These are phyloP conservation scores for Hydropsyche betteni DNA, from an alignment of 2,888 invertebrate genomes.

Conservation along the genomic window DNA sequence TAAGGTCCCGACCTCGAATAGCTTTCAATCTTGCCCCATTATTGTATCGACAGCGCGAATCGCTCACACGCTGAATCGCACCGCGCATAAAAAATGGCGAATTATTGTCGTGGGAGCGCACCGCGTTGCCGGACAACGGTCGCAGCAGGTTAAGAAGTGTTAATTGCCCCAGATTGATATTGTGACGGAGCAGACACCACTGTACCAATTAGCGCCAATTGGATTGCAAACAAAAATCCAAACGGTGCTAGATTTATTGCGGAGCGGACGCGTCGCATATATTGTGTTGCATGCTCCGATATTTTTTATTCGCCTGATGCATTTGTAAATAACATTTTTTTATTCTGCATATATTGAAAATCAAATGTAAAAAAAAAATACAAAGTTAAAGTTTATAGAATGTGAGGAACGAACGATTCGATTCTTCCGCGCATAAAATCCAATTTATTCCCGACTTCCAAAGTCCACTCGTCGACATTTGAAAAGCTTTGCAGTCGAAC, in stretches of 20 bases:
- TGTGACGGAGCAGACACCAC: slow-evolving; percentile 64
- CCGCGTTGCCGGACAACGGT: slow-evolving; percentile 51
- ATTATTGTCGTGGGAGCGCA: slow-evolving; percentile 67
- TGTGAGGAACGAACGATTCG: too few species aligned
- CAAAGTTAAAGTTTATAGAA: too few species aligned
- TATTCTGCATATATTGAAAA: too few species aligned
- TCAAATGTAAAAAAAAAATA: too few species aligned
- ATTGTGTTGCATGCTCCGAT: slow-evolving; percentile 21
- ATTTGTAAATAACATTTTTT: too few species aligned
- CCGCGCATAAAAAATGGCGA: slow-evolving; percentile 33
- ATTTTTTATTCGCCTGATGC: background rate
- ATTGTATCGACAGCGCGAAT: slow-evolving; percentile 50
- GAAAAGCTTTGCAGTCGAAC: too few species aligned
- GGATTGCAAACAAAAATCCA: slow-evolving; percentile 46
- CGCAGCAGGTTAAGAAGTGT: slow-evolving; percentile 67
- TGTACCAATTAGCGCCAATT: slow-evolving; percentile 43
- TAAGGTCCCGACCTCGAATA: slow-evolving; percentile 46
- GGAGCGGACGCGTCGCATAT: background rate
- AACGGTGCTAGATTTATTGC: slow-evolving; percentile 40
- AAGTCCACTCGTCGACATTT: too few species aligned
- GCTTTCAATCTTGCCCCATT: slow-evolving; percentile 45
- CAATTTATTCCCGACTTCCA: too few species aligned
- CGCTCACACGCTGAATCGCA: slow-evolving; percentile 36
- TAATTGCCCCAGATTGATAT: slow-evolving; percentile 69
- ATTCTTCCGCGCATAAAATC: too few species aligned